A percentile compares a stretch with the other conserved stretches of the same genome.
These are phyloP conservation scores for Urosaurus nigricauda DNA, from an alignment of 2,797 vertebrate species.

Conservation along the genomic window DNA sequence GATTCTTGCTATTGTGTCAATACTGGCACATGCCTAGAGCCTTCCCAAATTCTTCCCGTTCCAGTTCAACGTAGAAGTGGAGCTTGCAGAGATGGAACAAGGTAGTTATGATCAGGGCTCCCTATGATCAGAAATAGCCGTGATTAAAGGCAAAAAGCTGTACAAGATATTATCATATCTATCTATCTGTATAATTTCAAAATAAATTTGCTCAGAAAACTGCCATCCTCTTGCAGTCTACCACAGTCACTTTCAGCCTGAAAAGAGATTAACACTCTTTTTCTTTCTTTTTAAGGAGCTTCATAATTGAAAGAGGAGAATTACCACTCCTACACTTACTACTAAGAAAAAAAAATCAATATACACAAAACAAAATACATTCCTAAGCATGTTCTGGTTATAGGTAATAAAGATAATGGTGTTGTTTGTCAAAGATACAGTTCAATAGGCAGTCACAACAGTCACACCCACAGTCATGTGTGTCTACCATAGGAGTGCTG, in stretches of 20 bases:
- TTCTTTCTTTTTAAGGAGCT: not conserved
- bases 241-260: not conserved
- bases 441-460: not conserved
- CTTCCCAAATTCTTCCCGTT: not conserved
- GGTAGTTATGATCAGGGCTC: too few species aligned
- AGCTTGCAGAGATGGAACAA: not conserved
- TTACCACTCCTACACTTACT: not conserved
- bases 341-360: not conserved
- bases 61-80: not conserved
- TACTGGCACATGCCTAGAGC: not conserved
- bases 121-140: not conserved
- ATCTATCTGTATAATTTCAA: too few species aligned
- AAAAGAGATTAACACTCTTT: not conserved
- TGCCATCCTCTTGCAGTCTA: too few species aligned
- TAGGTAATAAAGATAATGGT: not conserved
- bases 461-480: not conserved
- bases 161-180: too few species aligned
- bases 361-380: not conserved
- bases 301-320: not conserved
- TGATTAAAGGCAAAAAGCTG: not conserved
- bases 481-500: not conserved
- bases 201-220: too few species aligned
- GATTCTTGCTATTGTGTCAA: not conserved
- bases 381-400: not conserved
- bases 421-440: not conserved